Conservation (phyloP, 2,888 invertebrate species). For the Heliconius sara region DNA sequence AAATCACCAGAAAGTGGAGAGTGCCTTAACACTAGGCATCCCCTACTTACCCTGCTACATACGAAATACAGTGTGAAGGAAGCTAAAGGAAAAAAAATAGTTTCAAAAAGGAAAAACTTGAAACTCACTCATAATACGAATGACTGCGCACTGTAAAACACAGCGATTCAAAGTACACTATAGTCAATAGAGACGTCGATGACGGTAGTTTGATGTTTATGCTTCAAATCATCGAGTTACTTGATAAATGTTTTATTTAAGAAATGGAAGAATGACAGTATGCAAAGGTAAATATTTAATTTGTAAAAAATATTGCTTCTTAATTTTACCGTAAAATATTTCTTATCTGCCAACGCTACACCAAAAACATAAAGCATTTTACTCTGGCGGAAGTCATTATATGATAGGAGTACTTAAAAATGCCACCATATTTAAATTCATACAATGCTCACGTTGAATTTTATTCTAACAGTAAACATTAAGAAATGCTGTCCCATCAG, state of each 20-base stretch:
- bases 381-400: slow-evolving; percentile 47
- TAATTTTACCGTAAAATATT: not conserved
- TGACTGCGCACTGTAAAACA: too few species aligned
- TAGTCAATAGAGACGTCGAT: too few species aligned
- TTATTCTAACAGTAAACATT: not conserved
- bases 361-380: slow-evolving; percentile 4
- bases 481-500: slow-evolving; percentile 7
- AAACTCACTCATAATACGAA: too few species aligned
- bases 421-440: not conserved
- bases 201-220: too few species aligned
- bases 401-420: slow-evolving; percentile 34
- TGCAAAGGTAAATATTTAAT: not conserved
- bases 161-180: too few species aligned
- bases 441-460: not conserved
- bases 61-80: too few species aligned
- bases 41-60: too few species aligned
- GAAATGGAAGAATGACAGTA: not conserved
- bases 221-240: not conserved
- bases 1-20: too few species aligned
- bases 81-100: too few species aligned
- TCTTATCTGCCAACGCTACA: slow-evolving; percentile 5
- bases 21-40: too few species aligned
- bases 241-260: not conserved
- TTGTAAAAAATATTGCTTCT: not conserved
- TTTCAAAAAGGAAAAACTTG: too few species aligned